Conservation (phyloP, 2,113 vertebrate species). For the Malaclemys terrapin region DNA sequence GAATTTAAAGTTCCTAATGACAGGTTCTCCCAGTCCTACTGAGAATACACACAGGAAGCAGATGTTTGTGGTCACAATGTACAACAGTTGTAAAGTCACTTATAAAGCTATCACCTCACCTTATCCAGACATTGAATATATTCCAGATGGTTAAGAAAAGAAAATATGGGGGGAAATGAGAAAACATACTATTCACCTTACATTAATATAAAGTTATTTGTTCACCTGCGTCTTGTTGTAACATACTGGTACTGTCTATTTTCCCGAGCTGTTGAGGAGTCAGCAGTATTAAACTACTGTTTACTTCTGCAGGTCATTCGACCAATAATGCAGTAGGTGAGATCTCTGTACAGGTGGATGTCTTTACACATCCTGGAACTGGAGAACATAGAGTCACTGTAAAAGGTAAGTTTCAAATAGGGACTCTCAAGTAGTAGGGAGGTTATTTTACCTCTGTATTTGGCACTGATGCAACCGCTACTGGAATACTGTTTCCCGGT, state of each 20-base stretch:
- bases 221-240: neutral
- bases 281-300: neutral
- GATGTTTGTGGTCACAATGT: neutral
- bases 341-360: constrained; percentile 93
- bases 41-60: neutral
- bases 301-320: constrained; percentile 77
- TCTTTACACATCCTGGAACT: constrained; percentile 92
- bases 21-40: fast-evolving
- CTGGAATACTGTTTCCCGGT: neutral
- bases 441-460: neutral
- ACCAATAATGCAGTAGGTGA: constrained; percentile 92
- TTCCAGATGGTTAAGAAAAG: fast-evolving
- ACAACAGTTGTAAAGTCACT: neutral
- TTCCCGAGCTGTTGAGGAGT: neutral
- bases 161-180: neutral
- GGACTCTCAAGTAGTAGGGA: neutral
- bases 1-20: neutral
- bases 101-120: neutral
- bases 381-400: constrained; percentile 97
- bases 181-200: neutral
- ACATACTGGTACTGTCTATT: neutral
- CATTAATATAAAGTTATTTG: neutral
- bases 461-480: neutral
- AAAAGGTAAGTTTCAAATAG: constrained; percentile 84
- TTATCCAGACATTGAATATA: neutral